Evolutionary conservation across 2,888 invertebrate genomes (phyloP).

Genomic region (Drosophila differens): DNA sequence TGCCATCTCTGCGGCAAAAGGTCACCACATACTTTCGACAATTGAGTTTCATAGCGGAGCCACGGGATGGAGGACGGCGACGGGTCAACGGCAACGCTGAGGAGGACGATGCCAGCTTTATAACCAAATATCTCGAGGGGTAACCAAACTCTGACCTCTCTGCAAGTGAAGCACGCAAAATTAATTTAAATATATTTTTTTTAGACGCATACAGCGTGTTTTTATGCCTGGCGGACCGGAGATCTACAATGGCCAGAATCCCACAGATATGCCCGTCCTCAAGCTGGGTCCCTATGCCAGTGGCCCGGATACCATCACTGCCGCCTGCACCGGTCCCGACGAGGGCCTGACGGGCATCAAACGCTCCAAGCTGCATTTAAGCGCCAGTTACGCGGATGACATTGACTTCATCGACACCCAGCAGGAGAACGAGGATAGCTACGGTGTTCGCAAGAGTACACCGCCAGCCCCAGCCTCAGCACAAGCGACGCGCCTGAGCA

Average conservation of each 20-base stretch:
- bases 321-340: constrained; percentile 93
- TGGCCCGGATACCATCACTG: constrained; percentile 87
- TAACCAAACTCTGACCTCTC: constrained; percentile 82
- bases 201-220: constrained; percentile 83
- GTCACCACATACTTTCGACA: constrained; percentile 91
- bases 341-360: constrained; percentile 92
- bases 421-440: constrained; percentile 84
- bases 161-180: background rate
- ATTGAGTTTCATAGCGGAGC: constrained; percentile 89
- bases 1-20: constrained; percentile 90
- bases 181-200: background rate
- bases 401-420: constrained; percentile 90
- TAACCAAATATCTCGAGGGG: constrained; percentile 90
- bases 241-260: constrained; percentile 89
- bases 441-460: constrained; percentile 83
- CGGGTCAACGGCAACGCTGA: constrained; percentile 84
- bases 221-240: constrained; percentile 82
- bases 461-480: constrained; percentile 40
- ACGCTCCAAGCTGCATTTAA: constrained; percentile 88
- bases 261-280: constrained; percentile 90
- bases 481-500: constrained; percentile 65
- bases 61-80: constrained; percentile 86
- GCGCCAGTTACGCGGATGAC: constrained; percentile 88
- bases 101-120: constrained; percentile 88
- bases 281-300: constrained; percentile 86